These are phyloP conservation scores for Phlogophora meticulosa DNA, from an alignment of 2,888 invertebrate species.

Conservation along the genomic window DNA sequence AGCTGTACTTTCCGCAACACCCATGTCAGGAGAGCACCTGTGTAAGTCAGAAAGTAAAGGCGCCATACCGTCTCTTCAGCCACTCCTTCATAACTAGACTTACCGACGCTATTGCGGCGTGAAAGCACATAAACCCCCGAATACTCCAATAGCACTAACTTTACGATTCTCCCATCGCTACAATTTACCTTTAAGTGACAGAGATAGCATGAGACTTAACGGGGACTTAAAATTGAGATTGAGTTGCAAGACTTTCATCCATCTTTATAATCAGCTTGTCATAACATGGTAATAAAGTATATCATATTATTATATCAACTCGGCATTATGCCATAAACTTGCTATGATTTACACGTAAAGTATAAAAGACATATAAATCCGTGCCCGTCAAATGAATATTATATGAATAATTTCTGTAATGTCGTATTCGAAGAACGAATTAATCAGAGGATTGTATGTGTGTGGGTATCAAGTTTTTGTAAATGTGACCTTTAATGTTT, in stretches of 20 bases:
- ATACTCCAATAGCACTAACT: no score
- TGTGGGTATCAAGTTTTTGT: slow-evolving; percentile 7
- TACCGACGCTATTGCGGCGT: no score
- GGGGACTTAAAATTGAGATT: neutral
- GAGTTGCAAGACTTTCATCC: neutral
- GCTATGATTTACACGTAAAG: slow-evolving; percentile 44
- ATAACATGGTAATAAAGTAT: slow-evolving; percentile 4
- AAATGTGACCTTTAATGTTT: slow-evolving; percentile 6
- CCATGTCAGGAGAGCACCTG: no score
- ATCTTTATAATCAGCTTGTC: neutral
- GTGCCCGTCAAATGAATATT: slow-evolving; percentile 46
- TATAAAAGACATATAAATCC: slow-evolving; percentile 55
- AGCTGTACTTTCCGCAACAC: no score
- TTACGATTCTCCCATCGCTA: no score
- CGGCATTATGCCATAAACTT: slow-evolving; percentile 31
- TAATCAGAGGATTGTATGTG: slow-evolving; percentile 36
- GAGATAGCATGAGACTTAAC: neutral
- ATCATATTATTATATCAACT: slow-evolving; percentile 20
- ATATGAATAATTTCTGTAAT: slow-evolving; percentile 49
- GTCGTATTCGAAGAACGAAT: slow-evolving; percentile 32
- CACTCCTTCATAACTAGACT: no score
- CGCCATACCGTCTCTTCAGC: no score
- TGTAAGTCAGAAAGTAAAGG: no score
- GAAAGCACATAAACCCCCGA: no score
- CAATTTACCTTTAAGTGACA: no score